Base-by-base conservation (phyloP, 2,797 vertebrate species). In the Spinus olivaceus region DNA sequence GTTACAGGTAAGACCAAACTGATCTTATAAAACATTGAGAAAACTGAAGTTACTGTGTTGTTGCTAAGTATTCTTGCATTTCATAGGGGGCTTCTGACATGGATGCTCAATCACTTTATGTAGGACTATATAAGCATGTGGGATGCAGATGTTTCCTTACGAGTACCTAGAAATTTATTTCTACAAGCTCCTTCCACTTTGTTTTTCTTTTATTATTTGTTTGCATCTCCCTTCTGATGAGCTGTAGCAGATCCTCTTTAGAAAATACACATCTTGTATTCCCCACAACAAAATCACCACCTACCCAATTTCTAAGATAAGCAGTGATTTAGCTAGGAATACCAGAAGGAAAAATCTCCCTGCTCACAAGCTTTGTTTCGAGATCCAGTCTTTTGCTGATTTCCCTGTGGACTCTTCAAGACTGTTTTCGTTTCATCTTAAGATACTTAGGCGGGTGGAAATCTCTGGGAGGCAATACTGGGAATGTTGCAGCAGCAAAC, bases 311-410 rank as follows among this genome's bases (percentile, higher is more conserved):
- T 54, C 76, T 14, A 23, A 41, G 61, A 46, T 10, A 47, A 86
- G 7, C 11, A 33, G 16, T 6, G 2, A 51, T 39, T 39, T 46
- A 71, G n/a, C 44, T 24, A 54, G 56, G 19, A 91, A 17, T 14
- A 33, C 27, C 12, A 47, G 5, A 42, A 44, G 3, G 2, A 7
- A 22, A 30, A 27, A 47, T 9, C 28, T 54, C n/a, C 0, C 0
- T 16, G 32, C 28, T 46, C 14, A 11, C 56, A 78, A 67, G 42
- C 11, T 56, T 72, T 65, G n/a, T 59, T 92, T 89, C 66, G n/a
- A 70, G 33, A 64, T 50, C 20, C 5, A 47, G 10, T 7, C 15
- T 57, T 74, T 73, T 47, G 4, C 23, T 44, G 20, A 16, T 82
- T 49, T 76, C 42, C 20, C 24, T 71, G 37, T 12, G 41, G 18